Evolutionary conservation across 2,113 vertebrate species (phyloP).

Genomic region (Scatophagus argus): DNA sequence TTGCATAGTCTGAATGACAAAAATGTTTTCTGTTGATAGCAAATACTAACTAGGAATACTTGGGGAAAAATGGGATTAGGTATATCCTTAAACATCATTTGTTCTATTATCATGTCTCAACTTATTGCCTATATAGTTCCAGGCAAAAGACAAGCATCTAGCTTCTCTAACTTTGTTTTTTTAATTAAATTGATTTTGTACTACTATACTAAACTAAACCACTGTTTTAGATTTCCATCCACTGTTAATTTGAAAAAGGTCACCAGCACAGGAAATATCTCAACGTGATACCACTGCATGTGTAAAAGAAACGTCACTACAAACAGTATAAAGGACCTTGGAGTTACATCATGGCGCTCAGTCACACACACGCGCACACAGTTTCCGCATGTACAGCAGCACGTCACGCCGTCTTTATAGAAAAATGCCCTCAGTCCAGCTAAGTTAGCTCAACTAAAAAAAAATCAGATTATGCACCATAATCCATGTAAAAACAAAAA

Average conservation of each 20-base stretch:
- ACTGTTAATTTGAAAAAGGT: constrained; percentile 32
- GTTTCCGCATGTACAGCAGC: constrained; percentile 49
- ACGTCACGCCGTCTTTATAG: constrained; percentile 53
- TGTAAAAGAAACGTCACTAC: constrained; percentile 58
- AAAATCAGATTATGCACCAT: constrained; percentile 37
- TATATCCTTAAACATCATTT: constrained; percentile 19
- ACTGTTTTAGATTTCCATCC: constrained; percentile 36
- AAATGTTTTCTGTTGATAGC: constrained; percentile 15
- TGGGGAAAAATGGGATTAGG: constrained; percentile 27
- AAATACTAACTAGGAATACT: constrained; percentile 31
- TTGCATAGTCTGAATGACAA: constrained; percentile 65
- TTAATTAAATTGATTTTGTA: constrained; percentile 51
- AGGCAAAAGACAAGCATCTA: constrained; percentile 41
- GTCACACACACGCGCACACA: constrained; percentile 22
- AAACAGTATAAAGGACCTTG: constrained; percentile 35
- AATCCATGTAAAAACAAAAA: constrained; percentile 32
- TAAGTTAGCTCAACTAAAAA: constrained; percentile 61
- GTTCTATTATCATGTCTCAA: constrained; percentile 17
- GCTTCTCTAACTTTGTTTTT: constrained; percentile 34
- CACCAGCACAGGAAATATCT: constrained; percentile 43
- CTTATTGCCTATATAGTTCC: constrained; percentile 25
- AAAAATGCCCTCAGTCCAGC: constrained; percentile 71
- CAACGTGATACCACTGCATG: constrained; percentile 33
- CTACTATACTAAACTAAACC: constrained; percentile 52
- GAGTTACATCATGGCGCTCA: constrained; percentile 27